A percentile compares a stretch with the other conserved stretches of the same genome.
These are phyloP conservation scores for Melanotaenia pygmaea DNA, from an alignment of 2,797 vertebrate genomes.

Conservation along the genomic window DNA sequence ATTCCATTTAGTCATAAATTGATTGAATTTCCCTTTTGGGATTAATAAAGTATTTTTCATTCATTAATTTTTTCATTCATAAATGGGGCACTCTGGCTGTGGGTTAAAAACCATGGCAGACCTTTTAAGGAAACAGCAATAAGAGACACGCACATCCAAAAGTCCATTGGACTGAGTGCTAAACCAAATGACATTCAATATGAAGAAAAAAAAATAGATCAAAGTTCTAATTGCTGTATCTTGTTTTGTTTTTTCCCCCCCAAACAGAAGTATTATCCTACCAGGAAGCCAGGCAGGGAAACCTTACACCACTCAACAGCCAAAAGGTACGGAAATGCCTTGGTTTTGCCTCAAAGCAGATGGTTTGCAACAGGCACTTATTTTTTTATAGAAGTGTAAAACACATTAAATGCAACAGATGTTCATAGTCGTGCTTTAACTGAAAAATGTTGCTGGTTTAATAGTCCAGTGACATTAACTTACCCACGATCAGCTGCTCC, in stretches of 20 bases:
- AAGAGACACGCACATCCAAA: background rate
- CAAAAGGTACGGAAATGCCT: conserved; percentile 24
- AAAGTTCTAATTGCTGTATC: background rate
- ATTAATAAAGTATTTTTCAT: too few relatives aligned
- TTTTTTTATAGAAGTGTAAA: background rate
- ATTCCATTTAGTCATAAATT: conserved; percentile 35
- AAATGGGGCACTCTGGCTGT: conserved; percentile 21
- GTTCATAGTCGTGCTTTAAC: background rate
- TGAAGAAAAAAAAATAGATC: background rate
- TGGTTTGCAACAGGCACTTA: background rate
- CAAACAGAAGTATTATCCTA: conserved; percentile 33
- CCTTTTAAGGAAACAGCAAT: conserved; percentile 56
- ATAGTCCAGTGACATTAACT: background rate
- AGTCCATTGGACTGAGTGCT: background rate
- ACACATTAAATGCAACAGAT: too few relatives aligned
- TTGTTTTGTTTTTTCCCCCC: background rate
- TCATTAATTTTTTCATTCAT: too few relatives aligned
- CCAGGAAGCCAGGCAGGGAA: conserved; percentile 54
- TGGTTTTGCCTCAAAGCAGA: conserved; percentile 6
- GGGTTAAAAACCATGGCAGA: conserved; percentile 47
- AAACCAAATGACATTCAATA: background rate
- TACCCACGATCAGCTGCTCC: conserved; percentile 19
- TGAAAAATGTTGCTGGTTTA: background rate
- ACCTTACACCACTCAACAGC: conserved; percentile 32
- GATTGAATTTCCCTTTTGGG: too few relatives aligned